These are phyloP conservation scores for Tyria jacobaeae DNA, from an alignment of 2,888 invertebrate genomes.

Conservation along the genomic window DNA sequence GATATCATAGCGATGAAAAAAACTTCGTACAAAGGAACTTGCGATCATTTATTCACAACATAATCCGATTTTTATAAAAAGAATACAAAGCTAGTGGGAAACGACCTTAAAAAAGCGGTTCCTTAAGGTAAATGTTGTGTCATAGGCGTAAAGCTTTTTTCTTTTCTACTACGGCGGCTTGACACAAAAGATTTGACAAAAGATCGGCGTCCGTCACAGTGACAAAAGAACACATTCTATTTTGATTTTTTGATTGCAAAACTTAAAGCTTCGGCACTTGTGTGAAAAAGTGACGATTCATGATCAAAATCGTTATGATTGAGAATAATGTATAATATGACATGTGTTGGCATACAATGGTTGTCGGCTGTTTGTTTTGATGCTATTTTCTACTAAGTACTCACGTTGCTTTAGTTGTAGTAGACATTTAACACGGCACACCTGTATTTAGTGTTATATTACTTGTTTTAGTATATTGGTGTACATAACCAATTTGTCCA, in stretches of 20 bases:
- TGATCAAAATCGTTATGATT: slow-evolving; percentile 54
- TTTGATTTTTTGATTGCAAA: slow-evolving; percentile 80
- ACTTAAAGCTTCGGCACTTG: slow-evolving; percentile 71
- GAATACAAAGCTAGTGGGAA: slow-evolving; percentile 45
- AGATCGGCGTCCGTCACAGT: slow-evolving; percentile 70
- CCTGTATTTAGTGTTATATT: slow-evolving; percentile 20
- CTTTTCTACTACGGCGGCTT: slow-evolving; percentile 61
- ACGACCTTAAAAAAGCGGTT: slow-evolving; percentile 58
- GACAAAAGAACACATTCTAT: slow-evolving; percentile 70
- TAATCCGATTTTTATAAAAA: slow-evolving; percentile 57
- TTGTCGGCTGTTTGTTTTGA: slow-evolving; percentile 41
- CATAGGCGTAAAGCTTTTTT: slow-evolving; percentile 60
- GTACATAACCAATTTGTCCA: too few relatives aligned
- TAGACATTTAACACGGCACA: slow-evolving; percentile 30
- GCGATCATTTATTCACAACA: slow-evolving; percentile 22
- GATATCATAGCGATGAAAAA: slow-evolving; percentile 9
- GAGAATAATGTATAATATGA: slow-evolving; percentile 63
- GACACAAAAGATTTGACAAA: slow-evolving; percentile 70
- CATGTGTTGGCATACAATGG: slow-evolving; percentile 66
- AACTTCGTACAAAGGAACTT: slow-evolving; percentile 10
- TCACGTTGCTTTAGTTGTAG: slow-evolving; percentile 38
- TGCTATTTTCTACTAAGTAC: slow-evolving; percentile 34
- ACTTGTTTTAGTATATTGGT: not conserved
- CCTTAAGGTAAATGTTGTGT: slow-evolving; percentile 65
- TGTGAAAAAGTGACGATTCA: slow-evolving; percentile 66